Base-by-base conservation (phyloP, 2,113 vertebrate species). In the Ameiurus melas region DNA sequence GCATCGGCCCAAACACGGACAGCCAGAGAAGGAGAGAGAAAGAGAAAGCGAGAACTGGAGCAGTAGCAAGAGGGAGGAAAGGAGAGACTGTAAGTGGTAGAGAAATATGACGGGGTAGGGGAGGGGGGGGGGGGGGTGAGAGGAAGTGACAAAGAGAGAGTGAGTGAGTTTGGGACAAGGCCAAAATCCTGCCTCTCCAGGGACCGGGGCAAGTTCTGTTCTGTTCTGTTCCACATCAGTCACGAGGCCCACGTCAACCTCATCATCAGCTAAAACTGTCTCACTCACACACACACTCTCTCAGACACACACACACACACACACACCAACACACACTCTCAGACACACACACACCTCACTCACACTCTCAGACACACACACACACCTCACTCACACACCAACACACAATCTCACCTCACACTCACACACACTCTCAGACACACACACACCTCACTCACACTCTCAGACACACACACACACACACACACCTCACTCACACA, bases 211-310 rank as follows among this genome's bases (percentile, higher is more conserved):
- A 92, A 93, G 92, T 91, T 92, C 51, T 87, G 93, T 90, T 94
- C 87, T n/a, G n/a, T n/a, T n/a, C n/a, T n/a, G n/a, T n/a, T n/a
- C n/a, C n/a, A n/a, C n/a, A n/a, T 87, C 90, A 90, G 94, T 95
- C 95, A 95, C 90, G 92, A 91, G 93, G 93, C 94, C 84, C 78
- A 86, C 86, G 87, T 92, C 91, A 84, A 92, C 92, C 93, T 93
- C 92, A 93, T 90, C 93, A 94, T 92, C 90, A 92, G 85, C 88
- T 87, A 57, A 58, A 81, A 68, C 39, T 47, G 71, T 22, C 71
- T 22, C 17, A 22, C 71, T 43, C 19, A 5, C 73, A 43, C 60
- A 47, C 57, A 27, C 66, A 57, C 36, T 39, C 36, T 39, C 36
- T 3, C 36, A 36, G 1, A 36, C 36, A 2, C 36, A 36, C 36